Conservation (phyloP, 2,113 vertebrate genomes). For the Petrocephalus microphthalmus region DNA sequence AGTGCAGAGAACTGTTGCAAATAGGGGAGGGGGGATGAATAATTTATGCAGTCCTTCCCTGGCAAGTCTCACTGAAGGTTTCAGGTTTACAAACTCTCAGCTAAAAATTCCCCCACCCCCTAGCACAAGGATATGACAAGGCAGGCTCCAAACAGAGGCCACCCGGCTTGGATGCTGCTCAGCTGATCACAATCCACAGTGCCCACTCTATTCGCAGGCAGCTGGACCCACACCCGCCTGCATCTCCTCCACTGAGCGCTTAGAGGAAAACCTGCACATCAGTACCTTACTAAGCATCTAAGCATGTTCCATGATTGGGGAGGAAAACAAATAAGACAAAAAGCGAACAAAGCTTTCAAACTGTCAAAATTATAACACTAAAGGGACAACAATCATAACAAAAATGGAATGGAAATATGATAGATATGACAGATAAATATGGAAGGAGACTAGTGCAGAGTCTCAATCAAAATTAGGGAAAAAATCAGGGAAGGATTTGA, state of each 20-base stretch:
- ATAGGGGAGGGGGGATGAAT: constrained; percentile 55
- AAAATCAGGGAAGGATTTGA: not conserved
- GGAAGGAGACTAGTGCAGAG: not conserved
- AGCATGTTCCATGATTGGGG: no score
- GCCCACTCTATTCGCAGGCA: not conserved
- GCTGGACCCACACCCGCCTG: not conserved
- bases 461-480: not conserved
- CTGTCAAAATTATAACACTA: not conserved
- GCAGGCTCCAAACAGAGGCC: not conserved
- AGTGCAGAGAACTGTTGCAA: constrained; percentile 33
- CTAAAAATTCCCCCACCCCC: constrained; percentile 49
- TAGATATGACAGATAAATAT: not conserved
- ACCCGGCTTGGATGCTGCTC: not conserved
- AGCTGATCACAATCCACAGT: not conserved
- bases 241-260: not conserved
- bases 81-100: constrained; percentile 59
- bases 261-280: not conserved
- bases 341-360: not conserved
- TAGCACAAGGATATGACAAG: not conserved
- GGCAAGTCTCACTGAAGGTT: constrained; percentile 52
- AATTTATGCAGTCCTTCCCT: constrained; percentile 62
- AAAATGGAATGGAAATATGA: not conserved
- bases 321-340: no score
- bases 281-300: not conserved
- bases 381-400: not conserved